Evolutionary conservation across 2,888 invertebrate genomes (phyloP).

Genomic region (Xestia xanthographa): DNA sequence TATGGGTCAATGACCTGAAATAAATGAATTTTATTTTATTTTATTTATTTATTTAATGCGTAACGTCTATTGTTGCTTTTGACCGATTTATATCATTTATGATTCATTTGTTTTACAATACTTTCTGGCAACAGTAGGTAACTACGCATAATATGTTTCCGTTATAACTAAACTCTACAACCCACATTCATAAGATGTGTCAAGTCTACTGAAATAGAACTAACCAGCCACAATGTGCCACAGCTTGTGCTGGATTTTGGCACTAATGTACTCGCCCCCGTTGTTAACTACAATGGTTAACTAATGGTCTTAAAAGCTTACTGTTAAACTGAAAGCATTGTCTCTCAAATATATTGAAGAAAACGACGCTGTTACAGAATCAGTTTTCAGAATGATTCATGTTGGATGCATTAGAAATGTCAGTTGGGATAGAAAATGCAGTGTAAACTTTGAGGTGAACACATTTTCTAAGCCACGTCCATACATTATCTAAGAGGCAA

Average conservation of each 20-base stretch:
- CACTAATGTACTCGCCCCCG: constrained; percentile 57
- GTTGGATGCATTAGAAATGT: not conserved
- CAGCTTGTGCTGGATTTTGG: constrained; percentile 66
- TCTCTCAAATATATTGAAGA: constrained; percentile 9
- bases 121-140: not conserved
- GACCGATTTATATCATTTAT: not conserved
- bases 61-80: not conserved
- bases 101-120: not conserved
- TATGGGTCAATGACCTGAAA: too few species aligned
- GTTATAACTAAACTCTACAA: constrained; percentile 38
- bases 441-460: not conserved
- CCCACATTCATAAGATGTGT: constrained; percentile 59
- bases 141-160: constrained; percentile 19
- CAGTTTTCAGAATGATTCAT: not conserved
- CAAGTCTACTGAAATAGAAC: constrained; percentile 69
- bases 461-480: constrained; percentile 6
- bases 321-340: constrained; percentile 23
- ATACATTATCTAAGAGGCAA: constrained; percentile 31
- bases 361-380: not conserved
- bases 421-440: constrained; percentile 5
- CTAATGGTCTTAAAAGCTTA: constrained; percentile 50
- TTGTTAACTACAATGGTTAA: constrained; percentile 40
- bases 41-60: too few species aligned
- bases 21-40: too few species aligned
- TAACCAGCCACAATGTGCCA: constrained; percentile 73